Percentiles rank a stretch among this genome's conserved stretches.
Conservation (phyloP, 2,888 invertebrate genomes). For the Pimpla rufipes region DNA sequence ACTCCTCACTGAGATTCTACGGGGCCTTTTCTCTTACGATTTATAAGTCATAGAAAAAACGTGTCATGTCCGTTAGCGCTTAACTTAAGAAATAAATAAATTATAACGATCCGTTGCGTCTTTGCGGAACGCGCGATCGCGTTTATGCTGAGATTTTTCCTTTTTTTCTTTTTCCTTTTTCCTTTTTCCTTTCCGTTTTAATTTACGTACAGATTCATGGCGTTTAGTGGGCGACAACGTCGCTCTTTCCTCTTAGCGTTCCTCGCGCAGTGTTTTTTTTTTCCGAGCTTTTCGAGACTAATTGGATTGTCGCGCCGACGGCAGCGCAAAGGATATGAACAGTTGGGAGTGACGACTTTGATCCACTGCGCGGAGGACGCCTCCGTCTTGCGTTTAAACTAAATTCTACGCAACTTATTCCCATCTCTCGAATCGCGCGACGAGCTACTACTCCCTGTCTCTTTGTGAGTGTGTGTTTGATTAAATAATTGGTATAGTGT, state of each 20-base stretch:
- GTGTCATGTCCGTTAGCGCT: slow-evolving; percentile 78
- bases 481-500: slow-evolving; percentile 54
- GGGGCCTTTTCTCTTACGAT: slow-evolving; percentile 53
- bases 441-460: slow-evolving; percentile 4
- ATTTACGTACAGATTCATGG: slow-evolving; percentile 65
- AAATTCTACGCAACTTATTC: slow-evolving; percentile 27
- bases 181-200: slow-evolving; percentile 39
- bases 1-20: slow-evolving; percentile 71
- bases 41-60: slow-evolving; percentile 68
- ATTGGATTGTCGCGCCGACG: slow-evolving; percentile 46
- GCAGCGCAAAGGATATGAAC: slow-evolving; percentile 51
- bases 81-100: slow-evolving; percentile 80
- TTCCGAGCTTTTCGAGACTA: slow-evolving; percentile 15
- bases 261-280: slow-evolving; percentile 24
- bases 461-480: slow-evolving; percentile 20
- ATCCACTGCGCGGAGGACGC: slow-evolving; percentile 26
- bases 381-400: slow-evolving; percentile 31
- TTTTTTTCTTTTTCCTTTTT: slow-evolving; percentile 23
- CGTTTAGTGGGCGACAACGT: slow-evolving; percentile 31
- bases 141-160: slow-evolving; percentile 47
- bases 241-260: slow-evolving; percentile 5
- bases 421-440: slow-evolving; percentile 22
- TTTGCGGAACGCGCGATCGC: slow-evolving; percentile 44
- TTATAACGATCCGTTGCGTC: slow-evolving; percentile 71
- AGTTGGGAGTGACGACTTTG: slow-evolving; percentile 41